A percentile compares a stretch with the other conserved stretches of the same genome.
These are phyloP conservation scores for Rhinella marina DNA, from an alignment of 2,797 vertebrate genomes.

Conservation along the genomic window DNA sequence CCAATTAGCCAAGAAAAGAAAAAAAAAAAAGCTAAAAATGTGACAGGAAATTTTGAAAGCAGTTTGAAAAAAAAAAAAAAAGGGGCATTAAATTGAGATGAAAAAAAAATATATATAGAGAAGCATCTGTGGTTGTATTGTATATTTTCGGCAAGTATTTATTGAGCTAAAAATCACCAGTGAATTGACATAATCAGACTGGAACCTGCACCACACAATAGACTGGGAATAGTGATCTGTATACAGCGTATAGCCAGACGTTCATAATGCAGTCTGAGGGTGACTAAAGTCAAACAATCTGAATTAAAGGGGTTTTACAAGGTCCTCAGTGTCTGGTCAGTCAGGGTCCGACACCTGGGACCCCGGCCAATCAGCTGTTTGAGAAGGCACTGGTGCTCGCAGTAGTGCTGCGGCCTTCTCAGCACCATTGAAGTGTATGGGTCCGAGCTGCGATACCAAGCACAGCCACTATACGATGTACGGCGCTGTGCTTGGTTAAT, in stretches of 20 bases:
- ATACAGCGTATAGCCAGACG: neutral
- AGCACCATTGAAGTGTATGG: no score
- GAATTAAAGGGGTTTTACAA: no score
- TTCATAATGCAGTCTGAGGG: neutral
- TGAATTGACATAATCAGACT: rapidly evolving
- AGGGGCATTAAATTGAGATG: neutral
- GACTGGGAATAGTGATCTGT: constrained; percentile 20
- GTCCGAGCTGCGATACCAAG: no score
- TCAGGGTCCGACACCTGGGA: no score
- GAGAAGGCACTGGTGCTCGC: no score
- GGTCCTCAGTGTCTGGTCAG: no score
- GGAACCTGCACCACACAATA: constrained; percentile 21
- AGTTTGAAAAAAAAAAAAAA: neutral
- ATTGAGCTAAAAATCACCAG: rapidly evolving
- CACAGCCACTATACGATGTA: no score
- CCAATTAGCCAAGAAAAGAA: neutral
- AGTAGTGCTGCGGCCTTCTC: no score
- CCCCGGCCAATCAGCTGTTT: no score
- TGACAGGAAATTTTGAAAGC: neutral
- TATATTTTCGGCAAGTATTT: constrained; percentile 4
- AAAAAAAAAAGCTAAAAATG: constrained; percentile 10
- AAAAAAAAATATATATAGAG: neutral
- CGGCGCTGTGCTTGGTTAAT: no score
- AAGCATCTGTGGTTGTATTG: constrained; percentile 52
- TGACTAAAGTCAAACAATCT: neutral